Conservation (phyloP, 1,140 invertebrate genomes). For the Macrotrachela quadricornifera region DNA sequence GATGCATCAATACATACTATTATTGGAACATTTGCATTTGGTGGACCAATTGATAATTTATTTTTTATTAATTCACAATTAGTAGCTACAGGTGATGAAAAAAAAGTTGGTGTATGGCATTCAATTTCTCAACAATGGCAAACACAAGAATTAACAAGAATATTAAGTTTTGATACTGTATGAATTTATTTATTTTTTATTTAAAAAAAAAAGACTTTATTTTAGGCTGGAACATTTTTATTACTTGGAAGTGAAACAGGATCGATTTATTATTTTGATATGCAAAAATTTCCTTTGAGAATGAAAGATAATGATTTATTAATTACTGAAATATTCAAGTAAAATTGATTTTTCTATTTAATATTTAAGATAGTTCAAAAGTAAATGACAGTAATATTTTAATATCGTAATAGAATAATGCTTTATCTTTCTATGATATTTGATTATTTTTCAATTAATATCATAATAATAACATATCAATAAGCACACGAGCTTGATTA, state of each 20-base stretch:
- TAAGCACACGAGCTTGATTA: too few species aligned
- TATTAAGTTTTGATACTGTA: slow-evolving; percentile 55
- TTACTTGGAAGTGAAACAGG: slow-evolving; percentile 82
- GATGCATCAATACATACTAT: slow-evolving; percentile 33
- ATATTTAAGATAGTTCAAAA: too few species aligned
- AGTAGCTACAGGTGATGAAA: slow-evolving; percentile 68
- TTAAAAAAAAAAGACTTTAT: slow-evolving; percentile 55
- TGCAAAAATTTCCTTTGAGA: slow-evolving; percentile 92
- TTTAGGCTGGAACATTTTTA: slow-evolving; percentile 63
- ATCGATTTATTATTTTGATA: slow-evolving; percentile 92
- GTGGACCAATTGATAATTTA: slow-evolving; percentile 73
- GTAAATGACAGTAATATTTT: too few species aligned
- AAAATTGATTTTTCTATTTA: too few species aligned
- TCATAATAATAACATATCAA: too few species aligned
- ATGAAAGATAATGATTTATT: slow-evolving; percentile 97
- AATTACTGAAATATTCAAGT: slow-evolving; percentile 69
- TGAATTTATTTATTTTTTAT: slow-evolving; percentile 58
- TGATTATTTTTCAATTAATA: too few species aligned
- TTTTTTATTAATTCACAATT: slow-evolving; percentile 92
- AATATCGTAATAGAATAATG: too few species aligned
- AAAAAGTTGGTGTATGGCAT: slow-evolving; percentile 97
- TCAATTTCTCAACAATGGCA: slow-evolving; percentile 86
- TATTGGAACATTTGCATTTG: slow-evolving; percentile 60
- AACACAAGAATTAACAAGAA: slow-evolving; percentile 24
- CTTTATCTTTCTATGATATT: too few species aligned